Conservation (phyloP, 2,113 vertebrate species). For the Xerus inauris region DNA sequence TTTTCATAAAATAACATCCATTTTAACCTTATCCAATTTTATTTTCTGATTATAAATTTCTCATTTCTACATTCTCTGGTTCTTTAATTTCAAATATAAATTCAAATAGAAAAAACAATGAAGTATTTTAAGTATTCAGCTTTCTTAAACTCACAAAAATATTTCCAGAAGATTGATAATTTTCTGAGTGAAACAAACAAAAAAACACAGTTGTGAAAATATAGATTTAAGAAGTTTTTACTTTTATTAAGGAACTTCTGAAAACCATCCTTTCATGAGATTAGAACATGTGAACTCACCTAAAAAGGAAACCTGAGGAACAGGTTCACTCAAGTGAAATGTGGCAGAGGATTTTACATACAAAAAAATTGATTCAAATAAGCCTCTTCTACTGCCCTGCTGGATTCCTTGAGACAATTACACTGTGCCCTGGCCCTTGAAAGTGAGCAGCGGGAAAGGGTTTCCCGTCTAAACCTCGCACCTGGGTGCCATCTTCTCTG, state of each 20-base stretch:
- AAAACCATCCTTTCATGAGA: neutral
- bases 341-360: neutral
- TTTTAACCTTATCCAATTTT: neutral
- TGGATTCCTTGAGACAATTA: neutral
- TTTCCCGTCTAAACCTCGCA: neutral
- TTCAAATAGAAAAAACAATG: neutral
- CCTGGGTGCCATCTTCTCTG: neutral
- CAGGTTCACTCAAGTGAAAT: neutral
- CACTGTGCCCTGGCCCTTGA: neutral
- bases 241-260: neutral
- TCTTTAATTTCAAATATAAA: constrained; percentile 15
- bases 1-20: neutral
- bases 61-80: neutral
- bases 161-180: neutral
- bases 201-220: neutral
- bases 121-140: neutral
- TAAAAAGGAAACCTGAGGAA: neutral
- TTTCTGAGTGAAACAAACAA: neutral
- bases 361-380: neutral
- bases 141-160: constrained; percentile 31
- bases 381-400: neutral
- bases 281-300: neutral
- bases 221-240: neutral
- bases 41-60: neutral
- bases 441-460: neutral